Conservation (phyloP, 2,888 invertebrate genomes). For the Mythimna pallens region DNA sequence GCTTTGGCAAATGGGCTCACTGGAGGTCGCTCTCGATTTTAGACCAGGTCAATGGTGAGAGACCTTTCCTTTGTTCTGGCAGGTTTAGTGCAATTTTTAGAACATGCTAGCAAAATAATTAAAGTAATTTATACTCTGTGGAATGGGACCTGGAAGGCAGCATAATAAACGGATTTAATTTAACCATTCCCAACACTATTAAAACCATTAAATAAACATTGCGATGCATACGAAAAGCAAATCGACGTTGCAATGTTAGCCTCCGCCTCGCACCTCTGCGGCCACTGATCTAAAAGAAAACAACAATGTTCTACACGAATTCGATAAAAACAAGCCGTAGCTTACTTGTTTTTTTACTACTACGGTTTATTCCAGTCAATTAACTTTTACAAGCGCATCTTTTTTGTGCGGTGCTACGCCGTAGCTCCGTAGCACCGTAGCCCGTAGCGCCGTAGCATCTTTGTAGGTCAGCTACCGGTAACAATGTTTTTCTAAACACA, state of each 20-base stretch:
- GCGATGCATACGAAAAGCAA: conserved; percentile 26
- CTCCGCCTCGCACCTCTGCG: conserved; percentile 38
- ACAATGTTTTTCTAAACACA: conserved; percentile 58
- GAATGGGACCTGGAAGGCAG: not conserved
- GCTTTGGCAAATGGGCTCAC: too few species aligned
- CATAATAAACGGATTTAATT: conserved; percentile 34
- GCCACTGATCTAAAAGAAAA: conserved; percentile 55
- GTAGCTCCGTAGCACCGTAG: conserved; percentile 63
- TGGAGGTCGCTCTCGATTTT: too few species aligned
- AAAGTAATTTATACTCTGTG: not conserved
- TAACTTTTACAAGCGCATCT: conserved; percentile 72
- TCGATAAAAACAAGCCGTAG: conserved; percentile 65
- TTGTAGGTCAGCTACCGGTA: conserved; percentile 66
- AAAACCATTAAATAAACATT: conserved; percentile 38
- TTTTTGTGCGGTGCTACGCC: conserved; percentile 69
- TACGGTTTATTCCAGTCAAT: conserved; percentile 70
- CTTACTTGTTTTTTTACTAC: conserved; percentile 63
- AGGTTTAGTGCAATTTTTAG: too few species aligned
- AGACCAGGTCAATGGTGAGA: too few species aligned
- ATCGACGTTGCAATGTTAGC: conserved; percentile 43
- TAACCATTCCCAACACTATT: conserved; percentile 6
- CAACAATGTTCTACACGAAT: conserved; percentile 60
- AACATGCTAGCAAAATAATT: not conserved
- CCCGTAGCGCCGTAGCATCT: conserved; percentile 65
- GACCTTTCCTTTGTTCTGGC: too few species aligned